A percentile compares a stretch with the other conserved stretches of the same genome.
Conservation (phyloP, 2,888 invertebrate genomes). For the Choreutis nemorana region DNA sequence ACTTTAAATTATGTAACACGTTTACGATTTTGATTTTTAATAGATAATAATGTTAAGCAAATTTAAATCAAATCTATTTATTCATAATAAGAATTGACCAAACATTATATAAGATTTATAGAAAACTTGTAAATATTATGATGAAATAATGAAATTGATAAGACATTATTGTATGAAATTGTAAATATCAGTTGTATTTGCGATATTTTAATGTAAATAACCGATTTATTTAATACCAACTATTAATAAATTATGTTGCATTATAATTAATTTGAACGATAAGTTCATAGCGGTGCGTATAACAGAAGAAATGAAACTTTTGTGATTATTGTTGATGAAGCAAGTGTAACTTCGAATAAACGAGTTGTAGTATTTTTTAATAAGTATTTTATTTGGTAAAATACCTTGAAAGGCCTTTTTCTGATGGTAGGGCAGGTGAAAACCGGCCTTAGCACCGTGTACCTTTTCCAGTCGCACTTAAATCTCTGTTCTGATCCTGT, state of each 20-base stretch:
- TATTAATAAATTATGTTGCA: conserved; percentile 45
- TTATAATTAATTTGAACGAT: conserved; percentile 49
- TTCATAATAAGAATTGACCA: conserved; percentile 58
- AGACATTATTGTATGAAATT: conserved; percentile 36
- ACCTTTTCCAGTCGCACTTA: too few species aligned
- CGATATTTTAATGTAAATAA: conserved; percentile 46
- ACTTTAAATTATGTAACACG: too few species aligned
- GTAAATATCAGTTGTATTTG: too few species aligned
- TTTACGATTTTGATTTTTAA: neutral
- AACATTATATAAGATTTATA: conserved; percentile 53
- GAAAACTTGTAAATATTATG: conserved; percentile 11
- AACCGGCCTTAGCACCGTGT: too few species aligned
- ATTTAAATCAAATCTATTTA: conserved; percentile 25
- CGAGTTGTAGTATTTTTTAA: conserved; percentile 64
- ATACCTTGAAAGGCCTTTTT: too few species aligned
- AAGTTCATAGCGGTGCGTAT: conserved; percentile 58
- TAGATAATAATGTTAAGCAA: neutral
- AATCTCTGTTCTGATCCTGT: too few species aligned
- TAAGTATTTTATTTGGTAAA: conserved; percentile 35
- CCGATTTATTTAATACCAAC: conserved; percentile 32
- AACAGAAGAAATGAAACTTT: conserved; percentile 47
- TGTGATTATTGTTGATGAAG: conserved; percentile 64
- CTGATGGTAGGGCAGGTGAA: too few species aligned
- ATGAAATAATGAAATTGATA: conserved; percentile 37
- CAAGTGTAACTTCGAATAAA: conserved; percentile 65